Evolutionary conservation across 2,888 invertebrate species (phyloP).

Genomic region (Orthonychiurus folsomi): DNA sequence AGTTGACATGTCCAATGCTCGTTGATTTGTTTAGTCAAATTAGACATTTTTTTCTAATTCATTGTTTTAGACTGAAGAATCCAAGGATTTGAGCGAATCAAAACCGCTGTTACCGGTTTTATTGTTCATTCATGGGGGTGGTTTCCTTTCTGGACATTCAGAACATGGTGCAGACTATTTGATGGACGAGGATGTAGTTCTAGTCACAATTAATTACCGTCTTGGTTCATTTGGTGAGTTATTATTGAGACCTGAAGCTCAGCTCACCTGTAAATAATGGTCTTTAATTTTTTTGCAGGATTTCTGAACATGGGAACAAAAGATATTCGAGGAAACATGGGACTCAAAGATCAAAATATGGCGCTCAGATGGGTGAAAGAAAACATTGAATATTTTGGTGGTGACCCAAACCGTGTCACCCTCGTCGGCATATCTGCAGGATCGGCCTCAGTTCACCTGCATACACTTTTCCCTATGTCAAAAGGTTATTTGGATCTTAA

Average conservation of each 20-base stretch:
- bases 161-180: neutral
- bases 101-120: no score
- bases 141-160: neutral
- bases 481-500: no score
- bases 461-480: neutral
- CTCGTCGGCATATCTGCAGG: neutral
- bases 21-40: no score
- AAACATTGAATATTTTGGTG: constrained; percentile 5
- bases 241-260: no score
- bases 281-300: no score
- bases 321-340: neutral
- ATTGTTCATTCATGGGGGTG: neutral
- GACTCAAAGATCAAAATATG: constrained; percentile 3
- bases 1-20: no score
- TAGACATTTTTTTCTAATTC: no score
- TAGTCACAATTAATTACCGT: neutral
- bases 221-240: neutral
- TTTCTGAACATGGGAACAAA: no score
- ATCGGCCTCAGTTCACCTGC: neutral
- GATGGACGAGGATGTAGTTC: neutral
- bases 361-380: neutral
- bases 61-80: no score
- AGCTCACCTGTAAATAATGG: no score
- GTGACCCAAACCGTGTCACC: constrained; percentile 2
- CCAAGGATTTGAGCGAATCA: no score